Evolutionary conservation across 2,888 invertebrate species (phyloP).

Genomic region (Syritta pipiens): DNA sequence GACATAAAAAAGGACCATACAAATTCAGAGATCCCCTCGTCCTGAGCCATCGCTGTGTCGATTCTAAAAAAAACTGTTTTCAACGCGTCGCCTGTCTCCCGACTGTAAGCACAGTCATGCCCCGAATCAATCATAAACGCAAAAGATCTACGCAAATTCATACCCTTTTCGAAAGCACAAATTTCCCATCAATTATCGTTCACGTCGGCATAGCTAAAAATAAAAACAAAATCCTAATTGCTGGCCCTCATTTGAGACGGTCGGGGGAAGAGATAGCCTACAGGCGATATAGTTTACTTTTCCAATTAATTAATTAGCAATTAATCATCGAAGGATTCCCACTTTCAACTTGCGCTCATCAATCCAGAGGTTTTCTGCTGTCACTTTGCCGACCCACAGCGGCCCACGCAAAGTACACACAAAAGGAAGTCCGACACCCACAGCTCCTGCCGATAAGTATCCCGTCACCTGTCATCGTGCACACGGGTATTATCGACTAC

Average conservation of each 20-base stretch:
- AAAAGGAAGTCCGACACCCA: conserved; percentile 28
- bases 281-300: conserved; percentile 55
- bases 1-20: background rate
- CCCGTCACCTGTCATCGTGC: conserved; percentile 50
- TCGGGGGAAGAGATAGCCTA: background rate
- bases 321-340: conserved; percentile 65
- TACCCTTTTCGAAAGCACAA: conserved; percentile 14
- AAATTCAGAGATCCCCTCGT: no score
- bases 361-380: conserved; percentile 40
- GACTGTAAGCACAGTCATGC: background rate
- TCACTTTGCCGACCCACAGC: conserved; percentile 18
- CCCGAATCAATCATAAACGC: conserved; percentile 14
- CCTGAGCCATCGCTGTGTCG: no score
- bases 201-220: conserved; percentile 11
- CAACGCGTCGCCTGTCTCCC: background rate
- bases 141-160: conserved; percentile 15
- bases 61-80: background rate
- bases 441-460: conserved; percentile 26
- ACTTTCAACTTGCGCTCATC: conserved; percentile 41
- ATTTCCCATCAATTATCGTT: conserved; percentile 58
- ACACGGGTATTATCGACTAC: conserved; percentile 59
- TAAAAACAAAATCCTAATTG: conserved; percentile 48
- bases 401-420: background rate
- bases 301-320: conserved; percentile 68
- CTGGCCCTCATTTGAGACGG: conserved; percentile 38